Evolutionary conservation across 2,888 invertebrate species (phyloP).

Genomic region (Diaperis boleti): DNA sequence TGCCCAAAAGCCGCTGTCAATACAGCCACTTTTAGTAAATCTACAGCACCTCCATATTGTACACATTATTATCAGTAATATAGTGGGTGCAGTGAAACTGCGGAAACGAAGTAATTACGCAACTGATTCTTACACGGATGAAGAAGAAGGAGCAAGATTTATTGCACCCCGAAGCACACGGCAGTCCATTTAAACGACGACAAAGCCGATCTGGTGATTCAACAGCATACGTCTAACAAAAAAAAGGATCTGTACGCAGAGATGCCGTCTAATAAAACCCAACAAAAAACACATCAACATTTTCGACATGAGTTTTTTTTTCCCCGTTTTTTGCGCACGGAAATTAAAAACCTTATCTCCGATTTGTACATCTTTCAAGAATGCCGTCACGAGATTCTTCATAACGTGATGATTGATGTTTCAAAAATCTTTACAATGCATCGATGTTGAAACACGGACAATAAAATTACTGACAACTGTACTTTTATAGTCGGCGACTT

Average conservation of each 20-base stretch:
- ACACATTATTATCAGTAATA: not conserved
- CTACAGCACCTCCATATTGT: too few relatives aligned
- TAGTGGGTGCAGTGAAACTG: constrained; percentile 22
- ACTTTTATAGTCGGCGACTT: constrained; percentile 15
- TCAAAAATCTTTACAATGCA: constrained; percentile 20
- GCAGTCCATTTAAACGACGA: not conserved
- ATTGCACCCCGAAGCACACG: constrained; percentile 3
- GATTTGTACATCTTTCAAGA: not conserved
- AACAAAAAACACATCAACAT: too few relatives aligned
- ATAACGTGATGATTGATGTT: constrained; percentile 25
- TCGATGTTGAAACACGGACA: constrained; percentile 13
- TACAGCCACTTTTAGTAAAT: too few relatives aligned
- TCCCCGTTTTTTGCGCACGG: not conserved
- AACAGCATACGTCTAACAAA: not conserved
- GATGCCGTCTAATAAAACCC: not conserved
- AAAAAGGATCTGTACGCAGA: too few relatives aligned
- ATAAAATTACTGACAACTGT: constrained; percentile 26
- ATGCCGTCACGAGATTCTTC: not conserved
- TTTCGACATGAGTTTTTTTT: too few relatives aligned
- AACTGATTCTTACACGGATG: constrained; percentile 4
- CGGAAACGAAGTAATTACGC: constrained; percentile 18
- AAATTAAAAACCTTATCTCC: constrained; percentile 17
- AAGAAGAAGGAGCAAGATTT: constrained; percentile 9
- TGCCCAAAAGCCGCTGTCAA: too few relatives aligned
- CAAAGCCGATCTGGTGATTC: not conserved